Base-by-base conservation (phyloP, 2,888 invertebrate genomes). In the Diloba caeruleocephala region DNA sequence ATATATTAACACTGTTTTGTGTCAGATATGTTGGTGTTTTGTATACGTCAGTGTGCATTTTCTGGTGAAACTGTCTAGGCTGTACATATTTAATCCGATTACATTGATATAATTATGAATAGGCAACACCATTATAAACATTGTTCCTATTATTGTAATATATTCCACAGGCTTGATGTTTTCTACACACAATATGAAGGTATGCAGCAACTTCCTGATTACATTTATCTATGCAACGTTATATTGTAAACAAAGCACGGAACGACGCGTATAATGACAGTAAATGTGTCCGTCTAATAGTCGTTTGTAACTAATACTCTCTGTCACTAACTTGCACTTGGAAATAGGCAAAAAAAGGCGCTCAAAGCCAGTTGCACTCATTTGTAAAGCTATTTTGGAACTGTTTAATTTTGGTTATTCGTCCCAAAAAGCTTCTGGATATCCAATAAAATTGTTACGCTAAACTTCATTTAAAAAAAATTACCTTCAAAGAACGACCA, bases 171-270 rank as follows among this genome's bases (percentile, higher is more conserved):
- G 43, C 15, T 29, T 39, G 52, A 29, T 52, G 39, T 38, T 66
- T 42, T 62, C 33, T 14, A 43, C 58, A 61, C 41, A 68, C 42
- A 64, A 58, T 49, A 36, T 63, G 32, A 36, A 34, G 56, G 54
- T 49, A 69, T 57, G 51, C 17, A 44, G 46, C 37, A 54, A 44
- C 21, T 74, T 73, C 73, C 74, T 69, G 64, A 57, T 53, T 52
- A 39, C 43, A 67, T 56, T 66, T 31, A 65, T 52, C 41, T 39
- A 68, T 67, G 42, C 62, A 67, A 53, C 61, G 52, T 71, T 75
- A 76, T 64, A 67, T 66, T 42, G 65, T 66, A 68, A 65, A 78
- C 77, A 81, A 78, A 74, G 68, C 74, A 66, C 81, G 85, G 81
- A 85, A 85, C 71, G 31, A 59, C 66, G 54, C 60, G 45, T 59